These are phyloP conservation scores for Drosophila watanabei DNA, from an alignment of 1,140 invertebrate species.

Conservation along the genomic window DNA sequence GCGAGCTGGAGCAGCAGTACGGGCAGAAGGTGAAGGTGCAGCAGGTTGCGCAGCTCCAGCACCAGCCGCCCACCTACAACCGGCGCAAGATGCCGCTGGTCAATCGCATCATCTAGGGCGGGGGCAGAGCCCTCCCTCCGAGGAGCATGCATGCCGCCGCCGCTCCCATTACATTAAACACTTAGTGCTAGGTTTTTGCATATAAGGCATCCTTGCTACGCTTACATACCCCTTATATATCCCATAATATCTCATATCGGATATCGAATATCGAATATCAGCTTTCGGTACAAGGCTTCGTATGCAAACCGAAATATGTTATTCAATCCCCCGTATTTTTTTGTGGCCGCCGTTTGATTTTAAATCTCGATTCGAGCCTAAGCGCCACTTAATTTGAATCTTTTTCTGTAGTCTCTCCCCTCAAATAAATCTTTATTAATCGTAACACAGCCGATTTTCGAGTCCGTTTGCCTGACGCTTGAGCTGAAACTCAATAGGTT, in stretches of 20 bases:
- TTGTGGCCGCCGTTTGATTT: conserved; percentile 26
- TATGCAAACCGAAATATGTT: conserved; percentile 27
- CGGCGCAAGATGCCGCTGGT: conserved; percentile 88
- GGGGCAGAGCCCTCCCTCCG: conserved; percentile 10
- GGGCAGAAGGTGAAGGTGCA: conserved; percentile 77
- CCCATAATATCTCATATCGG: conserved; percentile 1
- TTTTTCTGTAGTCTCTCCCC: conserved; percentile 32
- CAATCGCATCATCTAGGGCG: conserved; percentile 86
- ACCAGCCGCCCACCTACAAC: conserved; percentile 79
- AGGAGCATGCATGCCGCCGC: conserved; percentile 3
- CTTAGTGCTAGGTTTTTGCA: conserved; percentile 59
- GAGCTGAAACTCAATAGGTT: conserved; percentile 45
- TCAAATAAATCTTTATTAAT: conserved; percentile 61
- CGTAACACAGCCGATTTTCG: conserved; percentile 14
- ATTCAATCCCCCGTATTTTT: conserved; percentile 22
- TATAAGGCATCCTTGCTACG: conserved; percentile 54
- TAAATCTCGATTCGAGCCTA: conserved; percentile 23
- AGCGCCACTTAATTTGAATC: conserved; percentile 18
- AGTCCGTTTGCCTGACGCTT: conserved; percentile 53
- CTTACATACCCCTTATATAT: conserved; percentile 48
- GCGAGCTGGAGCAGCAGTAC: conserved; percentile 75
- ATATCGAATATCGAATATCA: conserved; percentile 50
- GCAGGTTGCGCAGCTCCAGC: conserved; percentile 52
- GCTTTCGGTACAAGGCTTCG: conserved; percentile 13
- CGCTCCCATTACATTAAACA: conserved; percentile 26